A percentile compares a stretch with the other conserved stretches of the same genome.
phyloP scores from a whole-genome alignment of 2,797 vertebrate species.

The Cottoperca gobio region DNA sequence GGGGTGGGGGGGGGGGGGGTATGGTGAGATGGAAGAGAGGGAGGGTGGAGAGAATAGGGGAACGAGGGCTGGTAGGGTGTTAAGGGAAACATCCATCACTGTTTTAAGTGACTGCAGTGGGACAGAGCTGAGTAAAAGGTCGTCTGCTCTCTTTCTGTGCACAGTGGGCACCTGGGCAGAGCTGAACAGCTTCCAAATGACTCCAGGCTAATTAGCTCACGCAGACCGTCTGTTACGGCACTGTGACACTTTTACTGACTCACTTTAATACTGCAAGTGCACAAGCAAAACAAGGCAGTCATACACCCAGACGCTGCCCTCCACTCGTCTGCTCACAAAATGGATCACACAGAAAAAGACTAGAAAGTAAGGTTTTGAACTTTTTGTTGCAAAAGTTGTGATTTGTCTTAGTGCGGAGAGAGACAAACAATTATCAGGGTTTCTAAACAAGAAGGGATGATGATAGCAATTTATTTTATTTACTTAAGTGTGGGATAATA shows the following conservation, averaged over 20 bases:
- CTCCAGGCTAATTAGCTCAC: constrained; percentile 70
- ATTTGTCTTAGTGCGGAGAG: constrained; percentile 37
- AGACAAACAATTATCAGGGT: constrained; percentile 16
- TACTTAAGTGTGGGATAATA: constrained; percentile 17
- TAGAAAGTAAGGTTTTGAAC: neutral
- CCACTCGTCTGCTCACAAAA: constrained; percentile 12
- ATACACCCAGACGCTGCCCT: constrained; percentile 3
- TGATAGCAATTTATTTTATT: constrained; percentile 50
- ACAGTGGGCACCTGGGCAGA: constrained; percentile 72
- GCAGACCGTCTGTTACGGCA: constrained; percentile 57
- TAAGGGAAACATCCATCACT: constrained; percentile 77
- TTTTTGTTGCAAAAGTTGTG: neutral
- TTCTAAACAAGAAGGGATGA: constrained; percentile 64
- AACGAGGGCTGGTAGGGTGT: constrained; percentile 24
- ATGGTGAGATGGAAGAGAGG: constrained; percentile 11
- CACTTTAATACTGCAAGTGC: constrained; percentile 31
- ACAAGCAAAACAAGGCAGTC: constrained; percentile 42
- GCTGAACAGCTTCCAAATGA: constrained; percentile 65
- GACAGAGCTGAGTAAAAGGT: constrained; percentile 74
- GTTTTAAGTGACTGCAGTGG: constrained; percentile 81
- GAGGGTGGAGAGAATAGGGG: constrained; percentile 10
- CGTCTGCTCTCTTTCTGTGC: constrained; percentile 65
- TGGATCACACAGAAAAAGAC: neutral
- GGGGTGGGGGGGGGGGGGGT: neutral
- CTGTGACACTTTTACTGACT: constrained; percentile 73